phyloP scores from a whole-genome alignment of 2,113 vertebrate genomes.

The Sceloporus tristichus region DNA sequence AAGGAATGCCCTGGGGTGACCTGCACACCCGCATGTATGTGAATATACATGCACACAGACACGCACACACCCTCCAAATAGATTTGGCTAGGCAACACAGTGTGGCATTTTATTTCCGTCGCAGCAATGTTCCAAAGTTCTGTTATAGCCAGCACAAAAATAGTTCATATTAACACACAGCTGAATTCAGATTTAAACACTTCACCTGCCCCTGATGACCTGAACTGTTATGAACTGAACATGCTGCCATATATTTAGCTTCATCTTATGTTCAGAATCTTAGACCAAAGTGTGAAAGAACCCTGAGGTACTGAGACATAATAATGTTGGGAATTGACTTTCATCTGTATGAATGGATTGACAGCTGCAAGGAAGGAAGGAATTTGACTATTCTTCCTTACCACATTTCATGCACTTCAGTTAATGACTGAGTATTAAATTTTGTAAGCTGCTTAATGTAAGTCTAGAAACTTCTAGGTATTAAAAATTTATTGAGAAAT shows the following conservation, averaged over 20 bases:
- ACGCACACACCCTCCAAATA: neutral
- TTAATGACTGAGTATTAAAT: neutral
- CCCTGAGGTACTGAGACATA: neutral
- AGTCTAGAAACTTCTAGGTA: neutral
- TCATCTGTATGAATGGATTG: neutral
- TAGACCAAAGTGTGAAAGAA: neutral
- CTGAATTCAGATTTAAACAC: neutral
- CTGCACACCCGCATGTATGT: neutral
- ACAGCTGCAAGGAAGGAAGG: neutral
- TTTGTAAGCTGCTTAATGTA: conserved; percentile 6
- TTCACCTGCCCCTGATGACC: neutral
- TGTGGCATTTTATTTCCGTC: neutral
- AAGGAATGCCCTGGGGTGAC: neutral
- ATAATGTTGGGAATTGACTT: neutral
- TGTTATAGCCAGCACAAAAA: neutral
- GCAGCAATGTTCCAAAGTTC: neutral
- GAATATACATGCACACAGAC: neutral
- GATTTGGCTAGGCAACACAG: neutral
- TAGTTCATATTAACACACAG: too few species aligned
- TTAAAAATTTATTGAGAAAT: neutral
- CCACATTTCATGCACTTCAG: conserved; percentile 1
- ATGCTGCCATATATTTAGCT: neutral
- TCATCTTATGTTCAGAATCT: neutral
- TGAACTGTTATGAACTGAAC: neutral
- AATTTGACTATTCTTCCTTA: neutral